A percentile compares a stretch with the other conserved stretches of the same genome.
These are phyloP conservation scores for Gobionotothen gibberifrons DNA, from an alignment of 2,797 vertebrate species.

Conservation along the genomic window DNA sequence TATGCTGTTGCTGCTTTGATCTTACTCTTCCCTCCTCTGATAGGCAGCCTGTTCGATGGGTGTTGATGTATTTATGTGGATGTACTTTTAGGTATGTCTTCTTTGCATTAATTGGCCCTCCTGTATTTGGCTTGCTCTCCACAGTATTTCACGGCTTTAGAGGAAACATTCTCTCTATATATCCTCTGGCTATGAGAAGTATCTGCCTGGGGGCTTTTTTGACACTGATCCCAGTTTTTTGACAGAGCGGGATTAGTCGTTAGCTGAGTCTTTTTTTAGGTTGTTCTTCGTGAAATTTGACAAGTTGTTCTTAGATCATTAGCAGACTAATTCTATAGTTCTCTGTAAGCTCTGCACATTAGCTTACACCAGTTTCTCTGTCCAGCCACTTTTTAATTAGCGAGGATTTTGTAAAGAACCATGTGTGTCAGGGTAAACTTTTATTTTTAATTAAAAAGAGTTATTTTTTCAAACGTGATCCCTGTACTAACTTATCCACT, in stretches of 20 bases:
- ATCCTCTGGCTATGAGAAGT: conserved; percentile 49
- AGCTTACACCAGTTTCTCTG: neutral
- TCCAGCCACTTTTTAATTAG: conserved; percentile 21
- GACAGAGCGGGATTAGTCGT: conserved; percentile 27
- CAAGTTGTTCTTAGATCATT: conserved; percentile 46
- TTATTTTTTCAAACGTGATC: neutral
- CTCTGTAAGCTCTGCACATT: conserved; percentile 21
- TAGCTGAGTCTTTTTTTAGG: conserved; percentile 8
- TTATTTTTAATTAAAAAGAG: neutral
- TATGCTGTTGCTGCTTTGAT: conserved; percentile 59
- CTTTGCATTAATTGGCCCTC: conserved; percentile 66
- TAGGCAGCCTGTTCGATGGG: conserved; percentile 49
- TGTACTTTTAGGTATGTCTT: conserved; percentile 61
- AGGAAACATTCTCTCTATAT: conserved; percentile 52
- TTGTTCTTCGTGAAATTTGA: conserved; percentile 22
- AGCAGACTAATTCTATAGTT: neutral
- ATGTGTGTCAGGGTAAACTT: neutral
- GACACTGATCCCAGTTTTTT: conserved; percentile 42
- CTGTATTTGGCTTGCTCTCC: conserved; percentile 47
- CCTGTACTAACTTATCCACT: too few species aligned
- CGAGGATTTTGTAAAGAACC: neutral
- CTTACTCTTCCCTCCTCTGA: conserved; percentile 49
- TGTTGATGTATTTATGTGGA: conserved; percentile 32
- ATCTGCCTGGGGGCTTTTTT: conserved; percentile 53
- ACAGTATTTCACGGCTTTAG: conserved; percentile 33